Evolutionary conservation across 37 sponge, comb jelly and placozoan genomes (phyloP), one percentile per base, ranked within the genome.

Genomic region (Beroe forskalii): DNA sequence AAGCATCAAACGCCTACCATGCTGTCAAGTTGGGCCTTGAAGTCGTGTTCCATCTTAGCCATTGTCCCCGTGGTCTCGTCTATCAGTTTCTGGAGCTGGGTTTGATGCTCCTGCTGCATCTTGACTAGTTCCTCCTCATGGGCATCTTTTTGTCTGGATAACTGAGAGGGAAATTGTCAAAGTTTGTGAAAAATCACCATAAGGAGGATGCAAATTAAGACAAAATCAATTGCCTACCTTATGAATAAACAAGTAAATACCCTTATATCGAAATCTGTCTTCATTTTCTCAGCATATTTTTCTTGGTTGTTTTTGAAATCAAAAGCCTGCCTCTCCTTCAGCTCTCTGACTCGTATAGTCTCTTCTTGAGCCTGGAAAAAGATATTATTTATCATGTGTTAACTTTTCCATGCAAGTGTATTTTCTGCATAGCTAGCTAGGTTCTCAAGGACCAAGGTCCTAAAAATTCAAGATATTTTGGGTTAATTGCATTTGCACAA

Each of bases 291-390:
- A 3, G 75, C 31, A 72, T 3, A 30, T 8, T 72, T 36, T 8
- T 32, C 31, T 20, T 72, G 75, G 12, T 36, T 30, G 22, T 72
- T 72, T 30, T 32, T 72, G 20, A 72, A 72, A 38, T 72, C 75
- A 20, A 22, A 72, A 6, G 75, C 75, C 39, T 72, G 75, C 14
- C 75, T 36, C 20, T 72, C 75, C 39, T 72, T 72, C 8, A 12
- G 32, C 40, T 72, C 75, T 72, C 40, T 72, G 12, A 72, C 12
- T 39, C 75, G 23, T 3, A 37, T 39, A 72, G 28, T 72, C 19
- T 72, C 75, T 3, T 72, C 75, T 72, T 38, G 40, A 6, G 22
- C 38, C 75, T 72, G 75, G n/a, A n/a, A n/a, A n/a, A n/a, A n/a
- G n/a, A n/a, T n/a, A n/a, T n/a, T n/a, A n/a, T n/a, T n/a, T n/a